These are phyloP conservation scores for Urocyon cinereoargenteus DNA, from an alignment of 2,797 vertebrate genomes.

Conservation along the genomic window DNA sequence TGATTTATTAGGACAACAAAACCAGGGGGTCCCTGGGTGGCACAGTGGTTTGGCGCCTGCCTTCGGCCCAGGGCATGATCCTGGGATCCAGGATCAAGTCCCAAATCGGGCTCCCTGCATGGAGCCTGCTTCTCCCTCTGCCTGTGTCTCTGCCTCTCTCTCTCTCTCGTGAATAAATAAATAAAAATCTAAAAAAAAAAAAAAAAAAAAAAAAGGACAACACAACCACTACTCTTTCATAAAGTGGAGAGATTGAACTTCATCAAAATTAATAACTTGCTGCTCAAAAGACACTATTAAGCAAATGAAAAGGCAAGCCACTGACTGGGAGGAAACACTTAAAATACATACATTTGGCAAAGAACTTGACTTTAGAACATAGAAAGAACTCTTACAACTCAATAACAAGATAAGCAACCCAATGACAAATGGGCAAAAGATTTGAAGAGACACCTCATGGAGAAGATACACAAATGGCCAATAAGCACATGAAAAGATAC, in stretches of 20 bases:
- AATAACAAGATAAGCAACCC: neutral
- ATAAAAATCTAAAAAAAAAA: no score
- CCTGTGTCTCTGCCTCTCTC: no score
- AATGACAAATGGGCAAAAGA: constrained; percentile 39
- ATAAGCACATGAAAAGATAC: neutral
- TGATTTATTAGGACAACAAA: constrained; percentile 33
- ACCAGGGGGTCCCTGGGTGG: no score
- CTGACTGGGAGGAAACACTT: neutral
- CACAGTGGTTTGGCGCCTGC: no score
- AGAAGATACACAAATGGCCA: neutral
- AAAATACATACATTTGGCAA: neutral
- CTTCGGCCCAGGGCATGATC: no score
- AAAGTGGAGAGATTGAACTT: neutral
- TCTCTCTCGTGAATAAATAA: no score
- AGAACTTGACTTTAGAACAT: constrained; percentile 30
- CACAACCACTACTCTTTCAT: neutral
- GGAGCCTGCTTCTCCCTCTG: no score
- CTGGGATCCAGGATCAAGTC: no score
- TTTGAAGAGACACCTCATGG: neutral
- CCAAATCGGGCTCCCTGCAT: no score
- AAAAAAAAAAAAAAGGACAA: neutral
- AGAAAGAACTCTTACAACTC: neutral
- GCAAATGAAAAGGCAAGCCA: constrained; percentile 18
- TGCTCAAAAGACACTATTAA: constrained; percentile 7
- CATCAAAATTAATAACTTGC: constrained; percentile 4